Evolutionary conservation across 2,113 vertebrate genomes (phyloP), one percentile per base, ranked within the genome.

Genomic region (Hoplias malabaricus): DNA sequence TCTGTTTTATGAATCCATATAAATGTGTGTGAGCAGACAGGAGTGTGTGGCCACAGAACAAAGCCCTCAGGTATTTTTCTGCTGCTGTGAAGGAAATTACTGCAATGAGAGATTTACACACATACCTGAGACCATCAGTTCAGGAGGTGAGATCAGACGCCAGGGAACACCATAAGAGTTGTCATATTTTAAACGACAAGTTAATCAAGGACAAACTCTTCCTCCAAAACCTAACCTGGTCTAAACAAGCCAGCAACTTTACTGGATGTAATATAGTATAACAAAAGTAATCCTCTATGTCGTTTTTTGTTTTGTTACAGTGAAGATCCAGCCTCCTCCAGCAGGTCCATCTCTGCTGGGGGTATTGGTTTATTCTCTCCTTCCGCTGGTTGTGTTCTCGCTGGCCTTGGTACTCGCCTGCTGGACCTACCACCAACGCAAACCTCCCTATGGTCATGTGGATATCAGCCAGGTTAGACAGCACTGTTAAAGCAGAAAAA

Each of bases 61-160:
- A 90, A 98, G 95, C 84, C 97, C 98, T 61, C 96, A 98, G 90
- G 98, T 99, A 59, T 99, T 97, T 92, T 99, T 99, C 93, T 99
- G 98, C 93, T 99, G 98, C 93, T 99, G 98, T 1, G 97, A 99
- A 84, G 98, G 96, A 69, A 96, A 99, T 93, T 98, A 97, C 80
- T 99, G 98, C 92, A 99, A 99, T 31, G 96, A 96, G 84, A 95
- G 93, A 78, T 99, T 99, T 84, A 96, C 94, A 73, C 98, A 99
- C 84, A 87, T 98, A 85, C 98, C 98, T 1, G 97, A 98, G 87
- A 87, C 93, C 10, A 93, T 93, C 0, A 91, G 92, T 38, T 93
- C 94, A 21, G 77, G 73, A 69, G 85, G 85, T 86, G 54, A 82
- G 65, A 13, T 7, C 33, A 5, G 36, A 33, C 31, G 19, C 25